These are phyloP conservation scores for Tortricodes alternella DNA, from an alignment of 2,888 invertebrate genomes.

Conservation along the genomic window DNA sequence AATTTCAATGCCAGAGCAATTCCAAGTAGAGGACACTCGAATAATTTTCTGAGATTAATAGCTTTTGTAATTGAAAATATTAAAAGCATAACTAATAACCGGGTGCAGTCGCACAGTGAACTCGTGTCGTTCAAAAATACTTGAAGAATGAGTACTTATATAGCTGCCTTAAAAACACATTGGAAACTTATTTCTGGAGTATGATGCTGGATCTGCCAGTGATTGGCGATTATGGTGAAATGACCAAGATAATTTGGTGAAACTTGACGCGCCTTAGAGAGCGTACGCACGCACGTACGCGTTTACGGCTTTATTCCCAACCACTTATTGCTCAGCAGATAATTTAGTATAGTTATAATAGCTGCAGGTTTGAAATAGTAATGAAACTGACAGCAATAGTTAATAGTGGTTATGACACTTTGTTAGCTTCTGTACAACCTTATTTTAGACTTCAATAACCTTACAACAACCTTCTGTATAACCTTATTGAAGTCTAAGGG, in stretches of 20 bases:
- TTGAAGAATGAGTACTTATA: slow-evolving; percentile 5
- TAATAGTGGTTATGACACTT: slow-evolving; percentile 5
- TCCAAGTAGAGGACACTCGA: background rate
- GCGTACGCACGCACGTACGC: background rate
- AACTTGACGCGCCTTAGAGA: background rate
- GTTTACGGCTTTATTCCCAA: background rate
- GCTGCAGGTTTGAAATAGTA: slow-evolving; percentile 1
- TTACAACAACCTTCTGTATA: slow-evolving; percentile 10
- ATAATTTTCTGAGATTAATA: slow-evolving; percentile 15
- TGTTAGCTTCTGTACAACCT: slow-evolving; percentile 9
- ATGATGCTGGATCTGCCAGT: background rate
- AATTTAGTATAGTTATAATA: slow-evolving; percentile 7
- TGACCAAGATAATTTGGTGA: slow-evolving; percentile 1
- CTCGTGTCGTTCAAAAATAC: background rate
- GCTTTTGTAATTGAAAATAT: slow-evolving; percentile 8
- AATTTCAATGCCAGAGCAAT: slow-evolving; percentile 36
- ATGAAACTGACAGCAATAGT: slow-evolving; percentile 10
- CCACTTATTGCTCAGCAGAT: background rate
- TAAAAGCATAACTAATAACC: slow-evolving; percentile 1
- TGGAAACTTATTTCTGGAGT: background rate
- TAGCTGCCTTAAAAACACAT: slow-evolving; percentile 10
- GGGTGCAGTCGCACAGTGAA: background rate
- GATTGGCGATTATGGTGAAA: slow-evolving; percentile 1
- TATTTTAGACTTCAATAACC: background rate
- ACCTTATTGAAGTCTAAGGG: background rate